A percentile compares a stretch with the other conserved stretches of the same genome.
These are phyloP conservation scores for Lasioglossum figueresi DNA, from an alignment of 2,888 invertebrate genomes.

Conservation along the genomic window DNA sequence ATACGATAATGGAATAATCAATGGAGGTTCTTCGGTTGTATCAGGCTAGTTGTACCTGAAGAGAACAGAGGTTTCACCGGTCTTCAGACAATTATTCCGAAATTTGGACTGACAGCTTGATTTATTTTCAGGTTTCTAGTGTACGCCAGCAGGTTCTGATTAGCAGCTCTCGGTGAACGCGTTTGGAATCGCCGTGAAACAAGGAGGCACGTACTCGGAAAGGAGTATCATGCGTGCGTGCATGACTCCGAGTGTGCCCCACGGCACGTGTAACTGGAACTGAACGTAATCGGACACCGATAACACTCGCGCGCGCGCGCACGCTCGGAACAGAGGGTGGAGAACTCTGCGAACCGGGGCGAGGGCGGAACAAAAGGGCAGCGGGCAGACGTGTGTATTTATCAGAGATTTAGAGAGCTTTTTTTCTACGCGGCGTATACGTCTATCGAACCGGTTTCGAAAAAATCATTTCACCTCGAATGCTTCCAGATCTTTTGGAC, in stretches of 20 bases:
- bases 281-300: conserved; percentile 74
- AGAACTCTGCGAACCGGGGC: conserved; percentile 14
- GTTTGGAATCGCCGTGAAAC: conserved; percentile 39
- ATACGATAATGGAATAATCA: too few relatives aligned
- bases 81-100: background rate
- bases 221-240: conserved; percentile 51
- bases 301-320: conserved; percentile 59
- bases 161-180: background rate
- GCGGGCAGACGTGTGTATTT: background rate
- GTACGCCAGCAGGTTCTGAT: background rate
- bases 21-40: too few relatives aligned
- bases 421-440: background rate
- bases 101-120: background rate
- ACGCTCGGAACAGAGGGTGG: conserved; percentile 42
- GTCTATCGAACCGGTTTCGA: background rate
- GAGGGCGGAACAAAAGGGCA: conserved; percentile 9
- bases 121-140: background rate
- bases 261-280: conserved; percentile 77
- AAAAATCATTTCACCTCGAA: background rate
- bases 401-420: background rate
- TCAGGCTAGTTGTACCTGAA: background rate
- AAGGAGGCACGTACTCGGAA: conserved; percentile 63
- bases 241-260: conserved; percentile 64
- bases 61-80: background rate
- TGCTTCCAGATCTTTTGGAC: background rate